A percentile compares a stretch with the other conserved stretches of the same genome.
Evolutionary conservation across 2,797 vertebrate genomes (phyloP).

Genomic region (Urosaurus nigricauda): DNA sequence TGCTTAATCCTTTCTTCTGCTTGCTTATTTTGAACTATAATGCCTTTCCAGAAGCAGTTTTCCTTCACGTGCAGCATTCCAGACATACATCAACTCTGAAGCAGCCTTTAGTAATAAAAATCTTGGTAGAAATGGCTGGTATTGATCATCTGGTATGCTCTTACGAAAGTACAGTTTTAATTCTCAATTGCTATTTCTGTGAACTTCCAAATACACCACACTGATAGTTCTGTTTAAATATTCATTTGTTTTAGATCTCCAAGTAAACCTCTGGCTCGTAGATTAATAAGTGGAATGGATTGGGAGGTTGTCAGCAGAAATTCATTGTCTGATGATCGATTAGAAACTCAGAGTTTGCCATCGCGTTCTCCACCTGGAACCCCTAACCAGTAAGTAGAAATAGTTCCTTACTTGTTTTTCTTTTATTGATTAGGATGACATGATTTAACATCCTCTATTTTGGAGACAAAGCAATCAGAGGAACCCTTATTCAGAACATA

Average conservation of each 20-base stretch:
- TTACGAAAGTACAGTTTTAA: not conserved
- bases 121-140: not conserved
- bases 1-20: not conserved
- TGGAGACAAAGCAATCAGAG: not conserved
- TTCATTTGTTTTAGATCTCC: constrained; percentile 87
- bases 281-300: constrained; percentile 90
- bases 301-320: constrained; percentile 97
- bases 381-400: constrained; percentile 92
- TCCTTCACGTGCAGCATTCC: not conserved
- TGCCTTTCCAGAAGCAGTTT: not conserved
- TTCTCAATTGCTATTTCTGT: not conserved
- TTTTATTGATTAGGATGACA: not conserved
- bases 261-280: constrained; percentile 93
- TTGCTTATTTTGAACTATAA: not conserved
- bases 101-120: not conserved
- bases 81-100: not conserved
- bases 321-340: constrained; percentile 93
- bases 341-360: constrained; percentile 97
- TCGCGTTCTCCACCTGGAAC: constrained; percentile 96
- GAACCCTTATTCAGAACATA: not conserved
- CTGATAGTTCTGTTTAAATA: not conserved
- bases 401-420: not conserved
- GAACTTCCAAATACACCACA: not conserved
- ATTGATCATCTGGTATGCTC: not conserved
- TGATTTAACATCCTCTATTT: not conserved